Evolutionary conservation across 1,140 invertebrate species (phyloP).

Genomic region (Drosophila watanabei): DNA sequence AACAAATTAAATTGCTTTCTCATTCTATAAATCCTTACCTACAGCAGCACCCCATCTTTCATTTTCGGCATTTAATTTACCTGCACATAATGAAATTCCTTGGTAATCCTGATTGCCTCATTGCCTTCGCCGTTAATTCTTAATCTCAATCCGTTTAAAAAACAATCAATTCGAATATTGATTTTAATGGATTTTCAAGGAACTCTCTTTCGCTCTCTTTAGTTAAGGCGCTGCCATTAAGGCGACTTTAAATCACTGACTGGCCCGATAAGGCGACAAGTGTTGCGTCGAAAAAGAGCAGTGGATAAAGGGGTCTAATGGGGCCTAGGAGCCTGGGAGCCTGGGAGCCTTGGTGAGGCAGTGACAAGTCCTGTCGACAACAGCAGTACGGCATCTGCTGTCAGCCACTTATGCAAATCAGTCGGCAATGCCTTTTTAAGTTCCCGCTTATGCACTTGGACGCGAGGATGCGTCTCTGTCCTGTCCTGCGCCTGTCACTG

Average conservation of each 20-base stretch:
- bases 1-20: background rate
- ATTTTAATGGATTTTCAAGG: conserved; percentile 30
- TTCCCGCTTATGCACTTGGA: conserved; percentile 69
- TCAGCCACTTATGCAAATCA: conserved; percentile 76
- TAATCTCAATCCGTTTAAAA: conserved; percentile 40
- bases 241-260: conserved; percentile 26
- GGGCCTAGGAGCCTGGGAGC: background rate
- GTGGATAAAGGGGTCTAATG: conserved; percentile 10
- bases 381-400: conserved; percentile 47
- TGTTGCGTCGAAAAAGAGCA: background rate
- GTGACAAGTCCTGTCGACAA: conserved; percentile 42
- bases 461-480: conserved; percentile 19
- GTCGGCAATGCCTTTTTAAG: conserved; percentile 73
- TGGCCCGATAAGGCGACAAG: conserved; percentile 14
- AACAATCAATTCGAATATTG: conserved; percentile 42
- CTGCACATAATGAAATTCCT: conserved; percentile 25
- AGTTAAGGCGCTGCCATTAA: conserved; percentile 23
- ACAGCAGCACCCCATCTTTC: background rate
- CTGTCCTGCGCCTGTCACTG: background rate
- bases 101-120: conserved; percentile 27
- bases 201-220: background rate
- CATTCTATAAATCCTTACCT: background rate
- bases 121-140: conserved; percentile 22
- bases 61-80: conserved; percentile 7
- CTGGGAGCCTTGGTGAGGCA: background rate